Evolutionary conservation across 1,140 invertebrate genomes (phyloP).

Genomic region (Laodelphax striatellus): DNA sequence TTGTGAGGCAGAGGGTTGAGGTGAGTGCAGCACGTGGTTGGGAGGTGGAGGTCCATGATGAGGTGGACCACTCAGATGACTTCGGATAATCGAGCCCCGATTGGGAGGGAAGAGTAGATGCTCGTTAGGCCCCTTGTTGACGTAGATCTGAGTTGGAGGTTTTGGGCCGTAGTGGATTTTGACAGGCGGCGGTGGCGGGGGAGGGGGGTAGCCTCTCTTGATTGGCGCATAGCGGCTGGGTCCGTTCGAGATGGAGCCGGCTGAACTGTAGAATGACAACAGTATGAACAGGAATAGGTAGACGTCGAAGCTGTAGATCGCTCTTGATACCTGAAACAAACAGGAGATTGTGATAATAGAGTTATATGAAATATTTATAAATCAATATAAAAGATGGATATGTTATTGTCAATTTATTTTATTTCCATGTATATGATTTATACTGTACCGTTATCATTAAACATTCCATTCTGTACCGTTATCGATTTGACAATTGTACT

Average conservation of each 20-base stretch:
- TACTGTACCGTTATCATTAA: too few species aligned
- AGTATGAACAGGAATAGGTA: neutral
- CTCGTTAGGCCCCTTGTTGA: neutral
- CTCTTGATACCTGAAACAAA: neutral
- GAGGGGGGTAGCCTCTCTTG: neutral
- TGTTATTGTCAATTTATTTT: too few species aligned
- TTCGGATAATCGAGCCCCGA: neutral
- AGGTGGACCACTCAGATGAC: neutral
- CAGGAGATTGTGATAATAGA: neutral
- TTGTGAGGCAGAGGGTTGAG: neutral
- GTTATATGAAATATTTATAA: too few species aligned
- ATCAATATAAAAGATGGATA: too few species aligned
- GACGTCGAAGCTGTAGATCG: neutral
- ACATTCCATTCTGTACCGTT: too few species aligned
- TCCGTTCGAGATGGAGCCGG: neutral
- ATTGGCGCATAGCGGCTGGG: constrained; percentile 2
- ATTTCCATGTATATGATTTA: too few species aligned
- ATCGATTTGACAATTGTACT: too few species aligned
- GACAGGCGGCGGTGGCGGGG: constrained; percentile 1
- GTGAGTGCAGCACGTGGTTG: neutral
- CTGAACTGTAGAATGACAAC: neutral
- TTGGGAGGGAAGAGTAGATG: neutral
- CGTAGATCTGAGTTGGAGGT: constrained; percentile 4
- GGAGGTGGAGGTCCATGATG: neutral
- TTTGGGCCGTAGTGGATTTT: constrained; percentile 11